Conservation (phyloP, 1,140 invertebrate genomes). For the Panagrolaimus sp. region DNA sequence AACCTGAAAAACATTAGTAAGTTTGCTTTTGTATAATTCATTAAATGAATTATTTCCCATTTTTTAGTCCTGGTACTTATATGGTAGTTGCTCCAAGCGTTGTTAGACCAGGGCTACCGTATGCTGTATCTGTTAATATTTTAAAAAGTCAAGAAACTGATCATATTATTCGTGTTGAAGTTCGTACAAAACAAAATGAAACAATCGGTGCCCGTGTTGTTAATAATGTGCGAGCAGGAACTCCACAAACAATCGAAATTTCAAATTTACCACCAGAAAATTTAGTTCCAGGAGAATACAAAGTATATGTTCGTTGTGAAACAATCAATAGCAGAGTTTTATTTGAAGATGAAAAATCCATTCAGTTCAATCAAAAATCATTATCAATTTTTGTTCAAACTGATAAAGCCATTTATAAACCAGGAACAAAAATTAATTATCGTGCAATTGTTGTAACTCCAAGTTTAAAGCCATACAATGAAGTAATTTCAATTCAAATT, state of each 20-base stretch:
- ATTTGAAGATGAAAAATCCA: conserved; percentile 50
- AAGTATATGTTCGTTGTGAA: conserved; percentile 52
- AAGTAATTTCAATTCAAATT: conserved; percentile 40
- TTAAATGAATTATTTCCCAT: neutral
- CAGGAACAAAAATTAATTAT: conserved; percentile 68
- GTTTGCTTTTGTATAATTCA: neutral
- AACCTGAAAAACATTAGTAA: conserved; percentile 23
- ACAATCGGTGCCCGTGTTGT: conserved; percentile 54
- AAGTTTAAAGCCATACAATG: conserved; percentile 66
- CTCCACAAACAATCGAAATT: conserved; percentile 52
- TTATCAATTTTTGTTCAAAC: conserved; percentile 86
- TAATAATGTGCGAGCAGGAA: conserved; percentile 43
- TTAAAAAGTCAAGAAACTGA: conserved; percentile 49
- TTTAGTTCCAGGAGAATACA: conserved; percentile 39
- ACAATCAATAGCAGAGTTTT: conserved; percentile 40
- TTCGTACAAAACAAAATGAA: conserved; percentile 49
- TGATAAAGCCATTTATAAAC: conserved; percentile 86
- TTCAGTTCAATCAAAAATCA: conserved; percentile 71
- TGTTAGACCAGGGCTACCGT: conserved; percentile 54
- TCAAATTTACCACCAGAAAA: conserved; percentile 46
- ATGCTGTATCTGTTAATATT: conserved; percentile 57
- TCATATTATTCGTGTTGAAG: conserved; percentile 56
- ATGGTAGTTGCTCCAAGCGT: conserved; percentile 51
- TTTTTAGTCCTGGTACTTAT: conserved; percentile 51
- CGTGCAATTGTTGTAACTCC: conserved; percentile 74